Percentiles rank a stretch among this genome's conserved stretches.
phyloP scores from a whole-genome alignment of 2,113 vertebrate genomes.

The Hirundichthys speculiger region DNA sequence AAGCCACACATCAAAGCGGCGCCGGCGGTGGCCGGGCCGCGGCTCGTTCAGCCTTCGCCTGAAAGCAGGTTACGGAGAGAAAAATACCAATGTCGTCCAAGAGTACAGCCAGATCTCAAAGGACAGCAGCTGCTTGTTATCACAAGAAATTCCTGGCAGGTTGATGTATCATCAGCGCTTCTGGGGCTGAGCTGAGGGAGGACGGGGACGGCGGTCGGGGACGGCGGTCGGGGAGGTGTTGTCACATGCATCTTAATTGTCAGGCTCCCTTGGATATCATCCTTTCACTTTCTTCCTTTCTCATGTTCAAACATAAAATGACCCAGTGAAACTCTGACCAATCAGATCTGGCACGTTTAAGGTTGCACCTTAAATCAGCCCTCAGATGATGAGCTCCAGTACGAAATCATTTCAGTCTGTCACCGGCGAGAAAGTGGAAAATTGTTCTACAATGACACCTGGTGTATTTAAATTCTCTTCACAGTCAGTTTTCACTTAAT shows the following conservation, averaged over 20 bases:
- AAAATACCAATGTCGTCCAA: slow-evolving; percentile 43
- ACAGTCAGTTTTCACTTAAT: not conserved
- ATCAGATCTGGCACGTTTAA: not conserved
- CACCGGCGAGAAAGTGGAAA: not conserved
- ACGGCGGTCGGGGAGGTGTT: too few species aligned
- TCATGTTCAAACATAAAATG: not conserved
- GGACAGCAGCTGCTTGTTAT: slow-evolving; percentile 71
- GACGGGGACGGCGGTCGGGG: not conserved
- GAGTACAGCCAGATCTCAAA: slow-evolving; percentile 40
- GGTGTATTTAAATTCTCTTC: slow-evolving; percentile 18
- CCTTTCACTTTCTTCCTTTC: not conserved
- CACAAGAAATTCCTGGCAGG: slow-evolving; percentile 58
- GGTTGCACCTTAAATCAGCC: not conserved
- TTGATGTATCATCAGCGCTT: slow-evolving; percentile 43
- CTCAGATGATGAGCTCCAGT: not conserved
- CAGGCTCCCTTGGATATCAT: slow-evolving; percentile 1
- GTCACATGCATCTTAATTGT: slow-evolving; percentile 51
- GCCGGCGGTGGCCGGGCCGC: slow-evolving; percentile 10
- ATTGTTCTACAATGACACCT: slow-evolving; percentile 15
- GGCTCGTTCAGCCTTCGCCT: slow-evolving; percentile 32
- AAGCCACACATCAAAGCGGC: slow-evolving; percentile 56
- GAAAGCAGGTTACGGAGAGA: slow-evolving; percentile 38
- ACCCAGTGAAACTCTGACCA: not conserved
- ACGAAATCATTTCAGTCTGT: not conserved
- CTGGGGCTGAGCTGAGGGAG: slow-evolving; percentile 24